A percentile compares a stretch with the other conserved stretches of the same genome.
These are phyloP conservation scores for Octopus sinensis DNA, from an alignment of 1,140 invertebrate species.

Conservation along the genomic window DNA sequence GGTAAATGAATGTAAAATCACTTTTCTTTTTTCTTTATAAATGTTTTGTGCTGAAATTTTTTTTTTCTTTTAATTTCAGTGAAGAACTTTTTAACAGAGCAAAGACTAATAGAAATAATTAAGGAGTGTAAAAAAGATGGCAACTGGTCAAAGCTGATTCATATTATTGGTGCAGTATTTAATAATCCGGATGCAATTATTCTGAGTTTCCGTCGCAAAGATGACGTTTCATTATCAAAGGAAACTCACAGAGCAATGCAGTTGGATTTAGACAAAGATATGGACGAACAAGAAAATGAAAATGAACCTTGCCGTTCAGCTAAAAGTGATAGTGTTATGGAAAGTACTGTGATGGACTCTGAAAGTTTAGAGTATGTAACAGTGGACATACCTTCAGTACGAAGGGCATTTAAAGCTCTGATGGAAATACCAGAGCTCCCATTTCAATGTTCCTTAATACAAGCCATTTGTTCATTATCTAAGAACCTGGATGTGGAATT, in stretches of 20 bases:
- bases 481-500: conserved; percentile 74
- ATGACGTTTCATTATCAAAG: conserved; percentile 60
- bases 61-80: conserved; percentile 29
- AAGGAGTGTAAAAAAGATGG: conserved; percentile 65
- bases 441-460: conserved; percentile 74
- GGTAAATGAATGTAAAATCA: no score
- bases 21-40: background rate
- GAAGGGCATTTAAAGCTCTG: conserved; percentile 66
- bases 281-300: conserved; percentile 33
- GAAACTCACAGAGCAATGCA: conserved; percentile 69
- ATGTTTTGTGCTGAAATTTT: background rate
- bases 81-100: conserved; percentile 63
- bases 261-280: conserved; percentile 73
- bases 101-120: conserved; percentile 66
- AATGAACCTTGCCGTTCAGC: conserved; percentile 16
- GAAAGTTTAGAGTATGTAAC: conserved; percentile 30
- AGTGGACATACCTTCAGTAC: conserved; percentile 61
- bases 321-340: conserved; percentile 7
- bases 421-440: conserved; percentile 59
- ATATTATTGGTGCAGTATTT: conserved; percentile 71
- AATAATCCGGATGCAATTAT: conserved; percentile 70
- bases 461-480: conserved; percentile 72
- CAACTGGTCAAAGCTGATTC: conserved; percentile 67
- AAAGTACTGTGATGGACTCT: background rate
- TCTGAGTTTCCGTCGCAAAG: conserved; percentile 65